These are phyloP conservation scores for Morpho helenor DNA, from an alignment of 2,888 invertebrate genomes.

Conservation along the genomic window DNA sequence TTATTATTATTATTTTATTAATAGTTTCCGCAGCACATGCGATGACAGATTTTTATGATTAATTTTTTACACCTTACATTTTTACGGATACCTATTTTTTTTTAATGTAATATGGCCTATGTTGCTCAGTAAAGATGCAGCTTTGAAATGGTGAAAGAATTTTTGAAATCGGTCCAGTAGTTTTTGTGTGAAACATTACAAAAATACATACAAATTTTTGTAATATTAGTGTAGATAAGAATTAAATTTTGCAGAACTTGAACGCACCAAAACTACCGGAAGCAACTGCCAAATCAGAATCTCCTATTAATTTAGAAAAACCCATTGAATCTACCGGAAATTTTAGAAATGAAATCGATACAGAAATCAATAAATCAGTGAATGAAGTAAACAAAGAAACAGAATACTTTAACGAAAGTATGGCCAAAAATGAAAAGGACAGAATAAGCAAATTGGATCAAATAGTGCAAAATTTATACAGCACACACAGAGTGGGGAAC, in stretches of 20 bases:
- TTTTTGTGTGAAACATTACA: too few species aligned
- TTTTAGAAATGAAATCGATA: conserved; percentile 17
- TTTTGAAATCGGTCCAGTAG: too few species aligned
- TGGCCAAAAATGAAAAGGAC: conserved; percentile 51
- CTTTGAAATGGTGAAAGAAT: too few species aligned
- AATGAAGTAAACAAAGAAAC: conserved; percentile 32
- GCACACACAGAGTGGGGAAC: conserved; percentile 62
- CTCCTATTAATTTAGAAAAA: conserved; percentile 47
- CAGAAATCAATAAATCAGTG: conserved; percentile 38
- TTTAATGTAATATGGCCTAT: too few species aligned
- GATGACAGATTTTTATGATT: too few species aligned
- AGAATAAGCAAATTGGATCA: conserved; percentile 69
- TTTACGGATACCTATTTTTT: too few species aligned
- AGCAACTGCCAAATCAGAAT: conserved; percentile 25
- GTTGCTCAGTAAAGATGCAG: too few species aligned
- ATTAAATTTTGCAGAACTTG: conserved; percentile 49
- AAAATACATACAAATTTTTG: too few species aligned
- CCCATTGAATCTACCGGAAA: conserved; percentile 32
- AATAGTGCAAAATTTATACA: conserved; percentile 69
- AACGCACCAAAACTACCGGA: conserved; percentile 52
- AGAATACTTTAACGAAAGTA: conserved; percentile 19
- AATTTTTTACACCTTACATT: too few species aligned
- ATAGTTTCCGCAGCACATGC: too few species aligned
- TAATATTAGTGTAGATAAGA: not conserved
- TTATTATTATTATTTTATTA: too few species aligned